phyloP scores from a whole-genome alignment of 1,140 invertebrate species.

The Geopemphigus sp. region DNA sequence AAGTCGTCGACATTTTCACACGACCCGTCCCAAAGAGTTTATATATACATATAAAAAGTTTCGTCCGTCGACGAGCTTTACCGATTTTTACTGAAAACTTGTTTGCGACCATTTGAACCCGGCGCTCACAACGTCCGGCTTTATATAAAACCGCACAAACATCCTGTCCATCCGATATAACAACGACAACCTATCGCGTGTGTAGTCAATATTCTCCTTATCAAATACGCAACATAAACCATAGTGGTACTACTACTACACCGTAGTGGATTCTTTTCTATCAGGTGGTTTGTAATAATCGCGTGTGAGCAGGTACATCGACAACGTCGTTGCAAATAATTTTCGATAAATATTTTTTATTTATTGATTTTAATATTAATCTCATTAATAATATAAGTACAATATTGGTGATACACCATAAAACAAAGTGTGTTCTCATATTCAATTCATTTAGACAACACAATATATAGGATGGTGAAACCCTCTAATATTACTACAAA shows the following conservation, averaged over 20 bases:
- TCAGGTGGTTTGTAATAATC: too few species aligned
- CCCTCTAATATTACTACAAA: conserved; percentile 38
- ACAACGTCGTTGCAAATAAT: too few species aligned
- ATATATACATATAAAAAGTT: not conserved
- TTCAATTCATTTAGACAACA: conserved; percentile 16
- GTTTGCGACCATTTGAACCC: too few species aligned
- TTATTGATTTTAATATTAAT: conserved; percentile 40
- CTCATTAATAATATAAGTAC: conserved; percentile 48
- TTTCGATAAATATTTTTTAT: conserved; percentile 20
- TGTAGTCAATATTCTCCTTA: too few species aligned
- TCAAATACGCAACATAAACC: too few species aligned
- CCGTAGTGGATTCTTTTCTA: too few species aligned
- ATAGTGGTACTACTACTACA: too few species aligned
- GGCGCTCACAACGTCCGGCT: too few species aligned
- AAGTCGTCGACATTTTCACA: not conserved
- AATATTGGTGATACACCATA: conserved; percentile 49
- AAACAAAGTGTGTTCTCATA: conserved; percentile 29
- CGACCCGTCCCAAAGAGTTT: not conserved
- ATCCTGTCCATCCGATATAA: too few species aligned
- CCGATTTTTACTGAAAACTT: not conserved
- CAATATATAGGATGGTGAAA: conserved; percentile 43
- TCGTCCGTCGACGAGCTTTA: not conserved
- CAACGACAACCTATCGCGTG: too few species aligned
- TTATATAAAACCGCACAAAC: too few species aligned
- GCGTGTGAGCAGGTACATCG: too few species aligned